Evolutionary conservation across 2,113 vertebrate genomes (phyloP), one percentile per base, ranked within the genome.

Genomic region (Pyxicephalus adspersus): DNA sequence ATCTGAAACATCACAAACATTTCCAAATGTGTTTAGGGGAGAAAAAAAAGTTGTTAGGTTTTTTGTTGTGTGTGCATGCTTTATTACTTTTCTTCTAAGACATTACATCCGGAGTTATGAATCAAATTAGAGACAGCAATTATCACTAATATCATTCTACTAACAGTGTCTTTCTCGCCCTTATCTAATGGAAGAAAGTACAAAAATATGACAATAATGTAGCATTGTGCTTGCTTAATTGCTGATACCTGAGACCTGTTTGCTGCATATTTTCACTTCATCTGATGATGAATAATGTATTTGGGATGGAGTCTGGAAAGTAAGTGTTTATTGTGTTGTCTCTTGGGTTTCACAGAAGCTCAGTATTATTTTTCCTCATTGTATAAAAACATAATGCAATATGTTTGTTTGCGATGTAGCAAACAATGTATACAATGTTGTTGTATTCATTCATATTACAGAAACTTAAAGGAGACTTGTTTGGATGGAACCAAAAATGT

Each of bases 261-360:
- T 72, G 78, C 78, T 80, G 31, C 68, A 61, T 80, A 34, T 81
- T 71, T 63, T 81, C 79, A 81, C 71, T 54, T 73, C 26, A 26
- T 74, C 70, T 81, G 68, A 81, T 81, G 73, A 73, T 81, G 73
- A 73, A 73, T 73, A 81, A 74, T 74, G 74, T 81, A 81, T 81
- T 38, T 81, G 71, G 55, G 54, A 73, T 63, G 63, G 50, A 65
- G 61, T 51, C 71, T 74, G 57, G 60, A 26, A 71, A 74, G 38
- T n/a, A 81, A 74, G 60, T 81, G 60, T 74, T 81, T 80, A 80
- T 58, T 66, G 55, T 64, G 16, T 26, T 31, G 22, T 63, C 70
- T 51, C 70, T 6, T 60, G 79, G 79, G 79, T 45, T 81, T 81
- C n/a, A 26, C 22, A 55, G 28, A 67, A 67, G 64, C 64, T 28